Base-by-base conservation (phyloP, 2,888 invertebrate genomes). In the Stenoptilia bipunctidactyla region DNA sequence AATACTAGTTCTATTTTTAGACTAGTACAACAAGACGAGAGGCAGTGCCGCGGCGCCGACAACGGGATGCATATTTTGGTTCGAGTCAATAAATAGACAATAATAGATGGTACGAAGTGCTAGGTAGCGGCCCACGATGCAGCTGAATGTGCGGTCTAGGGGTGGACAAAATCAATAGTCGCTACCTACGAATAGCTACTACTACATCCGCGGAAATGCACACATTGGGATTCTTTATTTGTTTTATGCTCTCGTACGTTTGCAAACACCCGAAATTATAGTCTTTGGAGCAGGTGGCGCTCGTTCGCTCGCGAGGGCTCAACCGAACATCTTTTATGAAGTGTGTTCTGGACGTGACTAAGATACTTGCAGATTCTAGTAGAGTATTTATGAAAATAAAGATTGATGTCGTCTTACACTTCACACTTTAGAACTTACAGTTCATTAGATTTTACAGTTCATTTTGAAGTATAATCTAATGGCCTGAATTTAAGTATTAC, bases 161-260 rank as follows among this genome's bases (percentile, higher is more conserved):
- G 80, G 82, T 75, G 82, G 72, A 77, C 75, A 80, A 82, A 82
- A 83, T 83, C 82, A 77, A 83, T 83, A 82, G 68, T 74, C 66
- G 20, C 20, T 64, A 66, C 68, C 71, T 66, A 66, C 66, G 68
- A 74, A 69, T 72, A 72, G 67, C 72, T 65, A 66, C 73, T 48
- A 64, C 68, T 66, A 73, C 68, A 52, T 30, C 54, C 63, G 56
- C 61, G 63, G 61, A 64, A 76, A 61, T 69, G 73, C 76, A 76
- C 79, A 77, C 76, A 71, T 65, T 62, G 68, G 65, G 61, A 70
- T 67, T 74, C 70, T 75, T 76, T 73, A 75, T 74, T 68, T 61
- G 58, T n/a, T n/a, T n/a, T n/a, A n/a, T n/a, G 56, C 58, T 63
- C 12, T 10, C 12, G 30, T 59, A 66, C 62, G 64, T 70, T 61